These are phyloP conservation scores for Macroteleia sp. DNA, from an alignment of 2,888 invertebrate genomes.

Conservation along the genomic window DNA sequence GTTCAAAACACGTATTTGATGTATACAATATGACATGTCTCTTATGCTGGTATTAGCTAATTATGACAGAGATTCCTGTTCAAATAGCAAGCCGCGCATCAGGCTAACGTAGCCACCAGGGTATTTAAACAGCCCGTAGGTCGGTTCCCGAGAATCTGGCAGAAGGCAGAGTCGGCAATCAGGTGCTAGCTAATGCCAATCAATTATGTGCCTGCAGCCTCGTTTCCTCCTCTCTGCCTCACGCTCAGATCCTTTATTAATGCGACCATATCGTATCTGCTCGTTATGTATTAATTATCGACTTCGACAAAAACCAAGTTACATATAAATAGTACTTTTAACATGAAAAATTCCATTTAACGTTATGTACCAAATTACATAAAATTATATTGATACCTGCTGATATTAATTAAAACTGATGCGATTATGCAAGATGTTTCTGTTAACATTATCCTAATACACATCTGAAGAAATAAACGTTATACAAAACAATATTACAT, in stretches of 20 bases:
- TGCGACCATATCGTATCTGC: conserved; percentile 66
- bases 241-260: conserved; percentile 69
- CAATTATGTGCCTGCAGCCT: conserved; percentile 80
- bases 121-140: conserved; percentile 73
- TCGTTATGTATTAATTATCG: conserved; percentile 74
- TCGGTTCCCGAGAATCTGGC: conserved; percentile 59
- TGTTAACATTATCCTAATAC: too few relatives aligned
- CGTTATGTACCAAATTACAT: too few relatives aligned
- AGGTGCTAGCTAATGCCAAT: conserved; percentile 82
- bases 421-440: too few relatives aligned
- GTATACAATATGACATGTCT: conserved; percentile 46
- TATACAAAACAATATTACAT: too few relatives aligned
- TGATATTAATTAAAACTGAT: too few relatives aligned
- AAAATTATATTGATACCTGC: too few relatives aligned
- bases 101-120: conserved; percentile 57
- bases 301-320: conserved; percentile 69
- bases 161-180: conserved; percentile 76
- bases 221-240: conserved; percentile 44
- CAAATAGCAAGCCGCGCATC: conserved; percentile 65
- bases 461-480: too few relatives aligned
- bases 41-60: conserved; percentile 65
- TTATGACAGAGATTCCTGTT: conserved; percentile 68
- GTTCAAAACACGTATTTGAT: conserved; percentile 34
- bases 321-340: too few relatives aligned
- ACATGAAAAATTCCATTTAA: too few relatives aligned